These are phyloP conservation scores for Oegoconia quadripuncta DNA, from an alignment of 2,888 invertebrate genomes.

Conservation along the genomic window DNA sequence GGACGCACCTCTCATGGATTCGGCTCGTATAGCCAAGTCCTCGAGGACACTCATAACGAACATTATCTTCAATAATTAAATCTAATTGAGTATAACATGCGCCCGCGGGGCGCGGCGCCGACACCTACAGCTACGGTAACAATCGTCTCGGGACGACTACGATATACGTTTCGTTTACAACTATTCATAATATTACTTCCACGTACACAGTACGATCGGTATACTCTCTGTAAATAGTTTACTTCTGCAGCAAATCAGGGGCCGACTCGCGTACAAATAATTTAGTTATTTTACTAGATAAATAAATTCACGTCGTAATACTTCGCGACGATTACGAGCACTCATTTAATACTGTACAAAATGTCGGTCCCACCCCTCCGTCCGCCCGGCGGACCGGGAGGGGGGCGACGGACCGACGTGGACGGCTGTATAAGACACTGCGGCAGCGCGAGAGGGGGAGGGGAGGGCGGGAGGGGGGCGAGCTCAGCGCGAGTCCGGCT, in stretches of 20 bases:
- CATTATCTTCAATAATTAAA: no score
- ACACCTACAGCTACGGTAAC: no score
- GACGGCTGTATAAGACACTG: slow-evolving; percentile 39
- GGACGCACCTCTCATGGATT: no score
- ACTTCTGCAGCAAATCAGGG: no score
- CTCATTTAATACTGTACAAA: slow-evolving; percentile 52
- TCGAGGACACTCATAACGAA: no score
- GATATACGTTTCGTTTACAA: no score
- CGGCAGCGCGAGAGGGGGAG: slow-evolving; percentile 4
- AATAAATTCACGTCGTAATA: slow-evolving; percentile 40
- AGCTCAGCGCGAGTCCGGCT: slow-evolving; percentile 39
- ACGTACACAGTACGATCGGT: slow-evolving; percentile 32
- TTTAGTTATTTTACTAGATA: slow-evolving; percentile 41
- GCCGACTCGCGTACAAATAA: neutral
- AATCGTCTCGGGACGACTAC: no score
- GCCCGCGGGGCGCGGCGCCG: no score
- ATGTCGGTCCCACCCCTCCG: no score
- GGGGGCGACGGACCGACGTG: slow-evolving; percentile 9
- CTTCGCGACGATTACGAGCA: slow-evolving; percentile 24
- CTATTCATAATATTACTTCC: no score
- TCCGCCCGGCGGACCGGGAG: slow-evolving; percentile 4
- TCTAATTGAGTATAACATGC: no score
- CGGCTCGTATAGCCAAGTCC: no score
- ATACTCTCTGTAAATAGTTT: slow-evolving; percentile 7
- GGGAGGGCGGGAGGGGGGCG: slow-evolving; percentile 4